Evolutionary conservation across 2,113 vertebrate species (phyloP).

Genomic region (Ceuthmochares aereus): DNA sequence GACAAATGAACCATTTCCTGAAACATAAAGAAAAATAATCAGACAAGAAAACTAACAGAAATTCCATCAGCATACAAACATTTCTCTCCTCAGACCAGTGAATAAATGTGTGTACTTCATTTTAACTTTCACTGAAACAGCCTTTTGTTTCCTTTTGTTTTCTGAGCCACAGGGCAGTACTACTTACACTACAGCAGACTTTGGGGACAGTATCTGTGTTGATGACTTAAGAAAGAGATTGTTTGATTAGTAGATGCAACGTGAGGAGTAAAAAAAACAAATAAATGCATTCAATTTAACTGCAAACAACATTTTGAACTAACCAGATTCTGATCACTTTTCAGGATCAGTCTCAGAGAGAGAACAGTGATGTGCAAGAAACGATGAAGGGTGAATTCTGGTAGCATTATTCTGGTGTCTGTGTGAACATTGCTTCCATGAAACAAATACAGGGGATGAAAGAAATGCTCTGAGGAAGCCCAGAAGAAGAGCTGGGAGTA

Average conservation of each 20-base stretch:
- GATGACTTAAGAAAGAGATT: not conserved
- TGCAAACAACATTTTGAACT: not conserved
- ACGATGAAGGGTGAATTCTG: not conserved
- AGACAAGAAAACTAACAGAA: not conserved
- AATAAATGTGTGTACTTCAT: not conserved
- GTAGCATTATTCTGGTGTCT: not conserved
- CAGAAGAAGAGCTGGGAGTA: not conserved
- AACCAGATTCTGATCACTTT: not conserved
- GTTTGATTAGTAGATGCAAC: not conserved
- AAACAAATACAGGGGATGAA: not conserved
- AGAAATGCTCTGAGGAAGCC: not conserved
- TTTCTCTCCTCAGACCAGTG: not conserved
- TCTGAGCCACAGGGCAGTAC: not conserved
- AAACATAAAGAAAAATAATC: constrained; percentile 53
- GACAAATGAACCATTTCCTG: constrained; percentile 53
- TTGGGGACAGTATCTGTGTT: not conserved
- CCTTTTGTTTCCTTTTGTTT: not conserved
- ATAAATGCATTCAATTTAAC: not conserved
- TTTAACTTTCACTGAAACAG: constrained; percentile 9
- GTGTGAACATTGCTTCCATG: not conserved
- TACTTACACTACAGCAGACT: not conserved
- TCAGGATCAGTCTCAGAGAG: not conserved
- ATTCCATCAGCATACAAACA: not conserved
- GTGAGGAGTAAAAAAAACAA: not conserved
- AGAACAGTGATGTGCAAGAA: not conserved